These are phyloP conservation scores for Diorhabda carinulata DNA, from an alignment of 1,140 invertebrate genomes.

Conservation along the genomic window DNA sequence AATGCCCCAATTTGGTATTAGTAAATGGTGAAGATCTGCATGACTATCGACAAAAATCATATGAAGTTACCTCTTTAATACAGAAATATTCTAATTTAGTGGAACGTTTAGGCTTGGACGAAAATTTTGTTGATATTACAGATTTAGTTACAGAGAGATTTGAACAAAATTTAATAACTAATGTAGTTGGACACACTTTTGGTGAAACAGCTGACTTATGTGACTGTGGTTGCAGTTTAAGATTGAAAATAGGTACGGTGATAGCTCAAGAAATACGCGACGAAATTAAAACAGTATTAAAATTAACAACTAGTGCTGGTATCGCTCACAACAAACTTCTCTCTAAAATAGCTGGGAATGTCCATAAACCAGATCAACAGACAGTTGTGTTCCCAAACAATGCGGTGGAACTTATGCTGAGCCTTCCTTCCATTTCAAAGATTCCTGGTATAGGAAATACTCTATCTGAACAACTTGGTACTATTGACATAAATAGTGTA, in stretches of 20 bases:
- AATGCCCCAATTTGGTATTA: conserved; percentile 66
- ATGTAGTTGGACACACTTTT: conserved; percentile 56
- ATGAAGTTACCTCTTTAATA: conserved; percentile 63
- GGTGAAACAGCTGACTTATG: conserved; percentile 55
- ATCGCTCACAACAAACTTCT: conserved; percentile 79
- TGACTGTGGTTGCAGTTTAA: conserved; percentile 64
- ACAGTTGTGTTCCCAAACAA: conserved; percentile 70
- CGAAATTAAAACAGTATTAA: conserved; percentile 60
- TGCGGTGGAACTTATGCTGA: conserved; percentile 59
- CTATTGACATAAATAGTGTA: conserved; percentile 61
- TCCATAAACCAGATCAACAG: conserved; percentile 77
- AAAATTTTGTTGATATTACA: conserved; percentile 74
- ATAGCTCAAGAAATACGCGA: conserved; percentile 69
- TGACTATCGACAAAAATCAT: conserved; percentile 67
- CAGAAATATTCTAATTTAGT: conserved; percentile 65
- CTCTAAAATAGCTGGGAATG: conserved; percentile 69
- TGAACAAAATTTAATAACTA: conserved; percentile 42
- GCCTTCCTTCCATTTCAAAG: conserved; percentile 55
- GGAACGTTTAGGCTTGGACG: conserved; percentile 75
- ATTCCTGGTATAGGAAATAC: conserved; percentile 72
- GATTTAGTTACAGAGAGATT: conserved; percentile 57
- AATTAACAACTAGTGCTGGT: conserved; percentile 75
- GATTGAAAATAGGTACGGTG: conserved; percentile 62
- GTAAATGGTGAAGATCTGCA: conserved; percentile 73
- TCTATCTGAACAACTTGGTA: conserved; percentile 58